A percentile compares a stretch with the other conserved stretches of the same genome.
phyloP scores from a whole-genome alignment of 1,140 invertebrate species.

The Halyomorpha halys region DNA sequence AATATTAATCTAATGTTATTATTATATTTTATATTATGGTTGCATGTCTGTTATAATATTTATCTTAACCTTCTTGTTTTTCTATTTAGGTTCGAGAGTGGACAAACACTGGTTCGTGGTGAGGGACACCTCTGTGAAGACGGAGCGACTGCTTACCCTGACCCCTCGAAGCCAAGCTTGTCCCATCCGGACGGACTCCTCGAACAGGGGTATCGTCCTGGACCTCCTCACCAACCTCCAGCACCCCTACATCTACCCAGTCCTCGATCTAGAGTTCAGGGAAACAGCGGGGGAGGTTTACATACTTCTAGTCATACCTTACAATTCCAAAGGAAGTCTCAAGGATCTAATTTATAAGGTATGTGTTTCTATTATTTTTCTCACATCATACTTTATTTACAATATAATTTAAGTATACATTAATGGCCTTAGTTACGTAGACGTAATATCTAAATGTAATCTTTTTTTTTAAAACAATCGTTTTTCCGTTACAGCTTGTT shows the following conservation, averaged over 20 bases:
- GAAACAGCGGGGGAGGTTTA: conserved; percentile 42
- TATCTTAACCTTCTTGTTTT: conserved; percentile 18
- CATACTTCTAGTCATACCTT: conserved; percentile 65
- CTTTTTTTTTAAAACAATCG: no score
- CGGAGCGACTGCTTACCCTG: conserved; percentile 70
- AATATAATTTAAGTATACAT: no score
- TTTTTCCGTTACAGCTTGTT: no score
- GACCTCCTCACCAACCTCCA: conserved; percentile 75
- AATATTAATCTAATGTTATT: no score
- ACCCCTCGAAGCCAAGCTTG: conserved; percentile 52
- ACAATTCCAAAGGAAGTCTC: conserved; percentile 70
- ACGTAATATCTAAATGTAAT: no score
- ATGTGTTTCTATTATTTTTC: no score
- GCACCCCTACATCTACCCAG: conserved; percentile 84
- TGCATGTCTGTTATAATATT: no score
- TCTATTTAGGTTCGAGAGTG: conserved; percentile 54
- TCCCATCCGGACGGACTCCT: conserved; percentile 39
- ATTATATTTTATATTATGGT: no score
- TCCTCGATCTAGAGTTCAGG: conserved; percentile 65
- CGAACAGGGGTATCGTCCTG: conserved; percentile 54
- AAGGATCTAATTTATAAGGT: conserved; percentile 84
- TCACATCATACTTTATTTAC: no score
- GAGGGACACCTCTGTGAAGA: conserved; percentile 64
- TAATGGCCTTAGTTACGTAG: no score
- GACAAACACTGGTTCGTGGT: conserved; percentile 86